phyloP scores from a whole-genome alignment of 2,888 invertebrate genomes.

The Lydus trimaculatus region DNA sequence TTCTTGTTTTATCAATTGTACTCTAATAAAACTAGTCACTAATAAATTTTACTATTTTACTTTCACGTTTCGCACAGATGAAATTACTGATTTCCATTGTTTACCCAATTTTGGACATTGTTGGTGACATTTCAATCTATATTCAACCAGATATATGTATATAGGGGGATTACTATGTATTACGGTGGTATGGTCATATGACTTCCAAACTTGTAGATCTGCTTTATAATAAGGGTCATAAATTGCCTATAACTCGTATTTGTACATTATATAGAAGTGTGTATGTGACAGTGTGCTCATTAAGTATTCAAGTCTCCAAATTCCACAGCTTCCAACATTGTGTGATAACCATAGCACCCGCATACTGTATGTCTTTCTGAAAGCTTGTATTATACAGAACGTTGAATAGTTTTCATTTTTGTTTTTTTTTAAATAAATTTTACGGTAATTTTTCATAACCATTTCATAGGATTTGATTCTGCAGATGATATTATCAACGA shows the following conservation, averaged over 20 bases:
- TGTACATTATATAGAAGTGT: conserved; percentile 42
- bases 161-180: conserved; percentile 31
- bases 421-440: background rate
- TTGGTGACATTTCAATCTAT: conserved; percentile 23
- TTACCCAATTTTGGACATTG: background rate
- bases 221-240: conserved; percentile 34
- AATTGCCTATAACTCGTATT: conserved; percentile 40
- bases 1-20: too few species aligned
- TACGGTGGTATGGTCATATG: conserved; percentile 21
- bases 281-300: conserved; percentile 43
- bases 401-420: background rate
- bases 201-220: conserved; percentile 30
- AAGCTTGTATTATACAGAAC: conserved; percentile 35
- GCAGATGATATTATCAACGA: background rate
- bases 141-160: conserved; percentile 11
- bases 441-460: background rate
- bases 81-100: background rate
- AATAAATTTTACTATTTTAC: background rate
- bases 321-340: conserved; percentile 35
- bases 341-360: conserved; percentile 37
- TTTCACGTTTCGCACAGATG: background rate
- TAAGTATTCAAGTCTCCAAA: conserved; percentile 43
- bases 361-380: conserved; percentile 21
- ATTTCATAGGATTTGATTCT: background rate
- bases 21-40: too few species aligned